Base-by-base conservation (phyloP, 2,888 invertebrate species). In the Tenthredo scrophulariae region DNA sequence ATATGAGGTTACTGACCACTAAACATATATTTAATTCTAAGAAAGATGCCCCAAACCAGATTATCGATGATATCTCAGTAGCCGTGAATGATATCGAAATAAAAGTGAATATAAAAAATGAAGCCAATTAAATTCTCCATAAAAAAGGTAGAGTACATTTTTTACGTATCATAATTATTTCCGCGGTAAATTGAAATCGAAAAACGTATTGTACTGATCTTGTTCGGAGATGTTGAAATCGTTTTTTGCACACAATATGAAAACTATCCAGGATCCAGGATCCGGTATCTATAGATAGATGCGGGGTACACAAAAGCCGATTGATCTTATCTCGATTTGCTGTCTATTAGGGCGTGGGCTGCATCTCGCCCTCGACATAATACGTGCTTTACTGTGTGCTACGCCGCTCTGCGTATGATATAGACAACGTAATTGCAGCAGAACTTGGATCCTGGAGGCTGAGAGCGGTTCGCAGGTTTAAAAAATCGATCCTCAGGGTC, bases 401-500 rank as follows among this genome's bases (percentile, higher is more conserved):
- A 26, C 13, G 1, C 15, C 5, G 15, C 5, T 29, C 40, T 43
- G 40, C 10, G 40, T 37, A 37, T 43, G 13, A 46, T 46, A 18
- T 9, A n/a, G 22, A 40, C 10, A 43, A 0, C 26, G 72, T 43
- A 74, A 74, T 74, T 74, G 72, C 72, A 74, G 22, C 40, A 43
- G 40, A 37, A n/a, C 43, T 74, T 43, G 72, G 72, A 74, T 74
- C 72, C 72, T 74, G 72, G 72, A 74, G 43, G 40, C 72, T 43
- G 72, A 43, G 72, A 74, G 72, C 22, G 72, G 72, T 43, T 74
- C 40, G 26, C 43, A 22, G 22, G 5, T 13, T 40, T 4, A 74
- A 74, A 74, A 74, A 74, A 77, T 54, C 54, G n/a, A 54, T 77
- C 62, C 40, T 80, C 80, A 80, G 58, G 80, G 80, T 80, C 80